Percentiles rank a stretch among this genome's conserved stretches.
These are phyloP conservation scores for Stichopus horrens DNA, from an alignment of 53 echinoderm and acorn worm species.

Conservation along the genomic window DNA sequence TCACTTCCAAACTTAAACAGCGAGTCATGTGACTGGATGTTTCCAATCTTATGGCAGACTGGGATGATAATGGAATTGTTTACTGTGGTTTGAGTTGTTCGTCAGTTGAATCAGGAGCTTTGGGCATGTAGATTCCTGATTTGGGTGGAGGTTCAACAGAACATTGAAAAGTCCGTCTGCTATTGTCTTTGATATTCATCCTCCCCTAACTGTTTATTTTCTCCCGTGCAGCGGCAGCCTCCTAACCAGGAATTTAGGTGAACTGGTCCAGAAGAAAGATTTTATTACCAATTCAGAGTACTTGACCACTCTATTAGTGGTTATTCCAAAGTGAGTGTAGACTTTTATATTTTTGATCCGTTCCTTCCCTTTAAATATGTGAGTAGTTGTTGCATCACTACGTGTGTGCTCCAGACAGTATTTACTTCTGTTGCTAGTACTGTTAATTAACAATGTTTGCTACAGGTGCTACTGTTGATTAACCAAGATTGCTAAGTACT, in stretches of 20 bases:
- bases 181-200: too few species aligned
- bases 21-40: not conserved
- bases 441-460: too few species aligned
- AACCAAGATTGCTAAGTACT: too few species aligned
- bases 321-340: constrained; percentile 84
- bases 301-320: constrained; percentile 82
- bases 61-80: not conserved
- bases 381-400: not conserved
- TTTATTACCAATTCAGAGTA: constrained; percentile 87
- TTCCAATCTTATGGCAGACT: not conserved
- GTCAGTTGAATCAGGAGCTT: not conserved
- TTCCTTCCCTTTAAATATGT: constrained; percentile 37
- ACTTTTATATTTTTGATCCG: not conserved
- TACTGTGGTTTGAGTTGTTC: not conserved
- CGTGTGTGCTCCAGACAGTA: too few species aligned
- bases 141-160: too few species aligned
- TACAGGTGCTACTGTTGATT: too few species aligned
- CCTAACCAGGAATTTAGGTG: constrained; percentile 89
- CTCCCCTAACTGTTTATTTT: not conserved
- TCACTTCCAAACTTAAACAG: not conserved
- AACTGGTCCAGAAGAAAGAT: constrained; percentile 87
- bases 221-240: constrained; percentile 75
- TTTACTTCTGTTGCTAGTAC: too few species aligned
- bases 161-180: too few species aligned
- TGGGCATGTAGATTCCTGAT: too few species aligned